Evolutionary conservation across 1,140 invertebrate species (phyloP), one percentile per base, ranked within the genome.

Genomic region (Pemphigus obesinymphae): DNA sequence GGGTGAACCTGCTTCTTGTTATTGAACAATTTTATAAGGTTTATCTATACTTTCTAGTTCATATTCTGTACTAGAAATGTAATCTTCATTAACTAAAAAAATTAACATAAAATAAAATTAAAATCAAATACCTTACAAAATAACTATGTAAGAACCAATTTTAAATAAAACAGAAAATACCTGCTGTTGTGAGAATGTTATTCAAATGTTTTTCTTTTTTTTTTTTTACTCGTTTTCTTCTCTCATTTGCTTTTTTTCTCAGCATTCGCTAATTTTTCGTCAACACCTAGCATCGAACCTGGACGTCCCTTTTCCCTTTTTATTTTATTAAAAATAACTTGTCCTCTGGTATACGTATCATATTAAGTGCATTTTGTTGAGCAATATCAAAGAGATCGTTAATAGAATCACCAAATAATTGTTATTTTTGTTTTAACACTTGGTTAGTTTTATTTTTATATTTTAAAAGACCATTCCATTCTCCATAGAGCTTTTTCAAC

Each of bases 351-450:
- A 82, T 81, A 55, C 37, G n/a, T n/a, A 84, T 84, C 82, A 83
- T 23, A 37, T 82, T 76, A 7, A 84, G 26, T 78, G 84, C 82
- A 83, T 85, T 81, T 72, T 82, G 82, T 82, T 85, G 83, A 63
- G 83, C 83, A 76, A 85, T 85, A 83, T 85, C 84, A 83, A 85
- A 85, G 68, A 85, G 83, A 68, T 85, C 82, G 15, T 85, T 63
- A n/a, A 84, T 40, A 43, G 63, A 83, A 66, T 82, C 40, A 40
- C 72, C 5, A 83, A 83, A 84, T 78, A 66, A 23, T 11, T 83
- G 50, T 70, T 84, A 63, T 82, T 82, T 75, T 83, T 83, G 72
- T 82, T 76, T 63, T 3, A 48, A 66, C 53, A 48, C 83, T 37
- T 55, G 66, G 43, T 48, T 55, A 17, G 50, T 29, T 80, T 63